These are phyloP conservation scores for Drosophila robusta DNA, from an alignment of 2,888 invertebrate species.

Conservation along the genomic window DNA sequence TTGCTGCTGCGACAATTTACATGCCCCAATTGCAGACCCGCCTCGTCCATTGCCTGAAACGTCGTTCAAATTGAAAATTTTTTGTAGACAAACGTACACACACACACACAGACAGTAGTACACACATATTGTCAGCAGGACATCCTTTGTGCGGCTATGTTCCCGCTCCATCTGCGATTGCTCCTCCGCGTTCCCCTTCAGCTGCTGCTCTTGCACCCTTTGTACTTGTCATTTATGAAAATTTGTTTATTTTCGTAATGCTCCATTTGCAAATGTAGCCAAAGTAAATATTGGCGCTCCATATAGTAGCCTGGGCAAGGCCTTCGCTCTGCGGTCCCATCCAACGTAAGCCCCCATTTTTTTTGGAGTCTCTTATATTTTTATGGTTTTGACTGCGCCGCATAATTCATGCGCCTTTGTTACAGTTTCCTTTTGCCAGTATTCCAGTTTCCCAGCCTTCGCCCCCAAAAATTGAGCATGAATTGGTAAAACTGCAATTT, in stretches of 20 bases:
- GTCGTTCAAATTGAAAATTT: constrained; percentile 76
- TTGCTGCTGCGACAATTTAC: constrained; percentile 72
- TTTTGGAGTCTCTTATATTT: constrained; percentile 34
- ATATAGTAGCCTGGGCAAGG: constrained; percentile 50
- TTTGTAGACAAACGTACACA: constrained; percentile 54
- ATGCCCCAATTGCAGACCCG: constrained; percentile 73
- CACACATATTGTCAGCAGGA: constrained; percentile 36
- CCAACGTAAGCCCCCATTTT: background rate
- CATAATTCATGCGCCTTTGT: constrained; percentile 73
- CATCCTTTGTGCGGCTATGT: constrained; percentile 67
- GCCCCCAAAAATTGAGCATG: constrained; percentile 13
- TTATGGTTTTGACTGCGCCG: constrained; percentile 67
- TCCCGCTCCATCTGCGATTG: constrained; percentile 41
- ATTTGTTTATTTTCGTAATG: constrained; percentile 82
- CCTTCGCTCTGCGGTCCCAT: constrained; percentile 13
- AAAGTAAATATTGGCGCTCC: constrained; percentile 80
- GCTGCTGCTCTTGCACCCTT: constrained; percentile 44
- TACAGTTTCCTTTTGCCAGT: constrained; percentile 42
- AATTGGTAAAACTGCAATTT: constrained; percentile 22
- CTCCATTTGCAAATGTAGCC: constrained; percentile 81
- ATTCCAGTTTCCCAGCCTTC: background rate
- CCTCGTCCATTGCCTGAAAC: constrained; percentile 64
- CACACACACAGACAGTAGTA: constrained; percentile 32
- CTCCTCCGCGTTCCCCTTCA: constrained; percentile 5
- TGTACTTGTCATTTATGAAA: constrained; percentile 81